Conservation (phyloP, 2,113 vertebrate species). For the Passer domesticus region DNA sequence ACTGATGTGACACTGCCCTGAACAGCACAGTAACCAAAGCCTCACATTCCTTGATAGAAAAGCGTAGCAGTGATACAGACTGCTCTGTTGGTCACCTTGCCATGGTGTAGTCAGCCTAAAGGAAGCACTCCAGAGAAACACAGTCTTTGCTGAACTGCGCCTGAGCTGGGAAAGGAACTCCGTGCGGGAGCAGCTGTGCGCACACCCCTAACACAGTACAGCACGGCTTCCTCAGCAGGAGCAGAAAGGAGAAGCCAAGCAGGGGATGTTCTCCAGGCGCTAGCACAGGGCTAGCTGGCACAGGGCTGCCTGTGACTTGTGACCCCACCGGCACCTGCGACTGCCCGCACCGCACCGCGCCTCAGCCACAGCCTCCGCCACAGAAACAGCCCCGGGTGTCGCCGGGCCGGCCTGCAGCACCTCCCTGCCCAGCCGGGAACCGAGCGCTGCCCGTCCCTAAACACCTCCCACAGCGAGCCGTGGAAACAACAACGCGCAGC, state of each 20-base stretch:
- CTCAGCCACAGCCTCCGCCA: background rate
- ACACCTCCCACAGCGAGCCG: background rate
- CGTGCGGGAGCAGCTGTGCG: background rate
- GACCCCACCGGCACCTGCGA: fast-evolving
- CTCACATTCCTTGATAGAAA: background rate
- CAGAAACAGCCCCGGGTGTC: fast-evolving
- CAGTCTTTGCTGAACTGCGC: background rate
- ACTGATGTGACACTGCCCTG: background rate
- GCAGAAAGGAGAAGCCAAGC: background rate
- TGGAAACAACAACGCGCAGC: fast-evolving
- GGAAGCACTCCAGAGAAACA: background rate
- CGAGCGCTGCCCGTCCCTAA: fast-evolving
- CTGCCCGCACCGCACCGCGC: background rate
- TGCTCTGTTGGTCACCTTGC: background rate
- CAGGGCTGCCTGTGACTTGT: fast-evolving
- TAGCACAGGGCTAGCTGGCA: background rate
- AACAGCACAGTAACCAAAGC: background rate
- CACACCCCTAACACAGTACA: background rate
- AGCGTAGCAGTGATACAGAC: background rate
- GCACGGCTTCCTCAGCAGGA: background rate
- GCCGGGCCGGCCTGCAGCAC: no score
- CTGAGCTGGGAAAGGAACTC: background rate
- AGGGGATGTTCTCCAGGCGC: background rate
- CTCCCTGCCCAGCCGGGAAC: background rate
- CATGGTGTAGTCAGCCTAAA: background rate